These are phyloP conservation scores for Hoplodrina ambigua DNA, from an alignment of 2,888 invertebrate species.

Conservation along the genomic window DNA sequence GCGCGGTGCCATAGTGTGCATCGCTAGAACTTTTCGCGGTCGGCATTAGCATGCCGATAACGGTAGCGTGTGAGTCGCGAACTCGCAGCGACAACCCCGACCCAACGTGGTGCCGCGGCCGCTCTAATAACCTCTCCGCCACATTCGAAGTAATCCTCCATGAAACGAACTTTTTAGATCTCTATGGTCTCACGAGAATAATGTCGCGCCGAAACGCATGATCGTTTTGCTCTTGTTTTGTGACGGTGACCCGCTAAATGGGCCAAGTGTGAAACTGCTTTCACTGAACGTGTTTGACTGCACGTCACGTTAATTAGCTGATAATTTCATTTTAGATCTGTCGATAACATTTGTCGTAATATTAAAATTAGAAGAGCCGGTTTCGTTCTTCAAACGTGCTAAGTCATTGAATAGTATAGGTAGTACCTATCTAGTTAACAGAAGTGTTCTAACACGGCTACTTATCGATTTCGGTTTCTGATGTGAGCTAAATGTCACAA, in stretches of 20 bases:
- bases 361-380: conserved; percentile 51
- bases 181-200: conserved; percentile 70
- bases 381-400: conserved; percentile 37
- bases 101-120: conserved; percentile 60
- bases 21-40: conserved; percentile 81
- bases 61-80: conserved; percentile 74
- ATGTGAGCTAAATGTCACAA: conserved; percentile 25
- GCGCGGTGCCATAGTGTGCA: conserved; percentile 73
- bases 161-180: conserved; percentile 56
- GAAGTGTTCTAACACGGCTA: conserved; percentile 37
- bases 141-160: conserved; percentile 58
- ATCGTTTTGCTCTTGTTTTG: conserved; percentile 68
- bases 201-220: conserved; percentile 74
- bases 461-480: conserved; percentile 38
- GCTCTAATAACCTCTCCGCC: conserved; percentile 70
- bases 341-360: conserved; percentile 58
- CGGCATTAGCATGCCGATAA: conserved; percentile 84
- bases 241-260: conserved; percentile 68
- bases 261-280: conserved; percentile 84
- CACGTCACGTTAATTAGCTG: conserved; percentile 80
- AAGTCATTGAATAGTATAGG: conserved; percentile 34
- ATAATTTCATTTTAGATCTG: conserved; percentile 76
- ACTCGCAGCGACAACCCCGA: conserved; percentile 64
- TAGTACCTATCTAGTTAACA: conserved; percentile 22
- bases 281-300: conserved; percentile 83